These are phyloP conservation scores for Takifugu bimaculatus DNA, from an alignment of 2,113 vertebrate species.

Conservation along the genomic window DNA sequence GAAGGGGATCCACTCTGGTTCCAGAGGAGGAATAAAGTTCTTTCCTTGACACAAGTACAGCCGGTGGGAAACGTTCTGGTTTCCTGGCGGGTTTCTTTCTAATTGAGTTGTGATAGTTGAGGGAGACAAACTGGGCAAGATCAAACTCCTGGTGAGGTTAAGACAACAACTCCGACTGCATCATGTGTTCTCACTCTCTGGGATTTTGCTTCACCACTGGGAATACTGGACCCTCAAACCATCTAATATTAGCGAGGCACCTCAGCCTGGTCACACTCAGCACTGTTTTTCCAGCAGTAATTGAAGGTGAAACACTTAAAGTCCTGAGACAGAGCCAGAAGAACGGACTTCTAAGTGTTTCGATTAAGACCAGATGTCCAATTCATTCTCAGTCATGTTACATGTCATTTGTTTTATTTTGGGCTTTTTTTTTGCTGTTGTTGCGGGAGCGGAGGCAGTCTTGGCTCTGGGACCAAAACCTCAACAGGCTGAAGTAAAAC, in stretches of 20 bases:
- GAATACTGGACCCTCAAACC: constrained; percentile 16
- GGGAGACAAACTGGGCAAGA: too few species aligned
- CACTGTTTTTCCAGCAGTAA: constrained; percentile 4
- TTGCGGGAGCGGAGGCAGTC: constrained; percentile 1
- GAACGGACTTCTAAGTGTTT: constrained; percentile 29
- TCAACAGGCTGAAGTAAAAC: constrained; percentile 16
- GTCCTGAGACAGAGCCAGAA: constrained; percentile 27
- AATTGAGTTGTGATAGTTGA: too few species aligned
- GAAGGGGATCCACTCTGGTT: constrained; percentile 31
- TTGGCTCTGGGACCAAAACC: constrained; percentile 13
- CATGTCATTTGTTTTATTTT: constrained; percentile 1
- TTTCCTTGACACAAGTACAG: constrained; percentile 20
- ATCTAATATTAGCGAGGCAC: too few species aligned
- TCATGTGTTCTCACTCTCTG: constrained; percentile 41
- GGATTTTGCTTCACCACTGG: constrained; percentile 29
- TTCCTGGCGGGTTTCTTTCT: too few species aligned
- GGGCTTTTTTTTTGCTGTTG: too few species aligned
- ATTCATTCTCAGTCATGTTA: constrained; percentile 18
- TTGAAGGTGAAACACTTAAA: not conserved
- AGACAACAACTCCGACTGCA: constrained; percentile 6
- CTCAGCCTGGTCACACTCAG: constrained; percentile 15
- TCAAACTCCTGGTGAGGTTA: too few species aligned
- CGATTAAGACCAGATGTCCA: constrained; percentile 61
- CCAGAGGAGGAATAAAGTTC: constrained; percentile 40
- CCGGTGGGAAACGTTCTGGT: too few species aligned